phyloP scores from a whole-genome alignment of 2,113 vertebrate genomes.

The Labeo rohita region DNA sequence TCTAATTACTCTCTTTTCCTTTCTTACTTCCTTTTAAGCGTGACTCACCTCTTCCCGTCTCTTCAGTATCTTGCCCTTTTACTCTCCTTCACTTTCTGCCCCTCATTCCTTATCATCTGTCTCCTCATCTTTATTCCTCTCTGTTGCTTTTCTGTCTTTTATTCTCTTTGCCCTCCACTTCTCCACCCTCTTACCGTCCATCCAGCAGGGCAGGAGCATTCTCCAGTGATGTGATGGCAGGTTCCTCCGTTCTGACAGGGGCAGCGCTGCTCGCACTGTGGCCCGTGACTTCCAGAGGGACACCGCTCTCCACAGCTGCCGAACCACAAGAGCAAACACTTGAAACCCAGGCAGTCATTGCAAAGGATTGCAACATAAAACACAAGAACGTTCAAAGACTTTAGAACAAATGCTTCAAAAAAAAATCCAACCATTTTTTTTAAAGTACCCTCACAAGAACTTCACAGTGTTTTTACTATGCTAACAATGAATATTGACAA shows the following conservation, averaged over 20 bases:
- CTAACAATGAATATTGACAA: slow-evolving; percentile 30
- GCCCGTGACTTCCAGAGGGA: slow-evolving; percentile 91
- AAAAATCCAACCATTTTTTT: neutral
- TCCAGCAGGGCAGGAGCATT: slow-evolving; percentile 91
- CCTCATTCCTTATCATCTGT: slow-evolving; percentile 18
- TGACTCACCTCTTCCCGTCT: neutral
- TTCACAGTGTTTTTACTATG: slow-evolving; percentile 21
- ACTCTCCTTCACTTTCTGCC: slow-evolving; percentile 28
- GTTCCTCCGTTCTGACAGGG: slow-evolving; percentile 95
- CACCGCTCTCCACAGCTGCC: slow-evolving; percentile 92
- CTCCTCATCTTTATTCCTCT: neutral
- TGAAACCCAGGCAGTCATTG: slow-evolving; percentile 42
- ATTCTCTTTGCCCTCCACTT: slow-evolving; percentile 29
- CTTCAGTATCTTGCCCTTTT: neutral
- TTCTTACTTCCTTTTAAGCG: neutral
- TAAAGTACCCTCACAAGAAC: slow-evolving; percentile 19
- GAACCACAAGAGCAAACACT: slow-evolving; percentile 34
- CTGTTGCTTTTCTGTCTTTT: slow-evolving; percentile 22
- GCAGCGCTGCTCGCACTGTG: slow-evolving; percentile 94
- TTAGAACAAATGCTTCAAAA: slow-evolving; percentile 13
- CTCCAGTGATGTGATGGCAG: slow-evolving; percentile 96
- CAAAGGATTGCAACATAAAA: slow-evolving; percentile 47
- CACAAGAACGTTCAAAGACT: slow-evolving; percentile 30
- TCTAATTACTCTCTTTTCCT: slow-evolving; percentile 26
- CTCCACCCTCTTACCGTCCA: slow-evolving; percentile 86